Percentiles rank a stretch among this genome's conserved stretches.
Evolutionary conservation across 2,113 vertebrate species (phyloP).

Genomic region (Brachyistius frenatus): DNA sequence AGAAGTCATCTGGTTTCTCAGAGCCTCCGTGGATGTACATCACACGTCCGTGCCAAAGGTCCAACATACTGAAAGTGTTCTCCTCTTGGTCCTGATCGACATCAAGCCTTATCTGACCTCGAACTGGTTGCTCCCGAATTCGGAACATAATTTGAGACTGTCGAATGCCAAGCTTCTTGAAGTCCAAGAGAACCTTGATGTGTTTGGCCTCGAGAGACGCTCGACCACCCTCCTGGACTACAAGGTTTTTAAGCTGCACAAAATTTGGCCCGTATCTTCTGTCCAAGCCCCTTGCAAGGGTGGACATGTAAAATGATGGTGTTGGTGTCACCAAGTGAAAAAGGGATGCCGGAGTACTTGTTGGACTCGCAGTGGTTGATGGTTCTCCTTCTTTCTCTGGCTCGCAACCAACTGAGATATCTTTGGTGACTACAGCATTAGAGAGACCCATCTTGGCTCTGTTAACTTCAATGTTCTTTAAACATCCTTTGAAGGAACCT

Average conservation of each 20-base stretch:
- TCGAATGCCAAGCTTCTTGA: slow-evolving; percentile 86
- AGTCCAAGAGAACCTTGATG: slow-evolving; percentile 88
- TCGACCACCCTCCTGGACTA: slow-evolving; percentile 88
- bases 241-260: slow-evolving; percentile 86
- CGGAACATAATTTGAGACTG: slow-evolving; percentile 90
- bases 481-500: slow-evolving; percentile 93
- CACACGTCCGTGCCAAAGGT: slow-evolving; percentile 87
- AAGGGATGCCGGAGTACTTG: slow-evolving; percentile 9
- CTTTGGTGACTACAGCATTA: slow-evolving; percentile 88
- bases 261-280: slow-evolving; percentile 78
- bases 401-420: slow-evolving; percentile 91
- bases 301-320: slow-evolving; percentile 64
- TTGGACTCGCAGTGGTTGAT: slow-evolving; percentile 60
- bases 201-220: slow-evolving; percentile 88
- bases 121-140: slow-evolving; percentile 84
- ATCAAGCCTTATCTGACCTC: slow-evolving; percentile 87
- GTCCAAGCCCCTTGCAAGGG: slow-evolving; percentile 68
- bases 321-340: slow-evolving; percentile 68
- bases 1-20: slow-evolving; percentile 87
- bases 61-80: slow-evolving; percentile 88
- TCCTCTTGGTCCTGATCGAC: slow-evolving; percentile 80
- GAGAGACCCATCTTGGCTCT: slow-evolving; percentile 85
- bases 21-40: slow-evolving; percentile 92
- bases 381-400: slow-evolving; percentile 72
- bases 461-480: slow-evolving; percentile 87